phyloP scores from a whole-genome alignment of 2,797 vertebrate species.

The Pitangus sulphuratus region DNA sequence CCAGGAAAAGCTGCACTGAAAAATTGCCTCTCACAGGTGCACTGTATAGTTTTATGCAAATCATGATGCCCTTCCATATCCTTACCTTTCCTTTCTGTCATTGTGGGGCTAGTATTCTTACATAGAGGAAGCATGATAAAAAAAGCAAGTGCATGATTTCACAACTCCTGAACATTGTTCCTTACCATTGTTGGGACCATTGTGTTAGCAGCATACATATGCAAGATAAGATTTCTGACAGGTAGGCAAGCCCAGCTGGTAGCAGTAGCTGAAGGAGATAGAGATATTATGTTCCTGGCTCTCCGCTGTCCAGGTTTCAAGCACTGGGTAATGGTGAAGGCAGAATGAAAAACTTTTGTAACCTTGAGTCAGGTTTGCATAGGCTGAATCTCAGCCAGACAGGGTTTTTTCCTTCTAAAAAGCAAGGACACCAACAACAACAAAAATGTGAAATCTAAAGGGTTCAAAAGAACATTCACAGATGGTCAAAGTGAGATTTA shows the following conservation, averaged over 20 bases:
- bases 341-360: background rate
- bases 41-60: background rate
- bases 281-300: background rate
- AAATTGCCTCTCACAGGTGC: background rate
- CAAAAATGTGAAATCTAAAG: background rate
- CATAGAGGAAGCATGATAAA: fast-evolving
- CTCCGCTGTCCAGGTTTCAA: background rate
- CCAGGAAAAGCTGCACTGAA: background rate
- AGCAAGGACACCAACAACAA: background rate
- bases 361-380: background rate
- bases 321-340: background rate
- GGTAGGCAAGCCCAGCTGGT: background rate
- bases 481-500: background rate
- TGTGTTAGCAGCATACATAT: background rate
- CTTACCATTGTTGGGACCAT: background rate
- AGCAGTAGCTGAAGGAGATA: background rate
- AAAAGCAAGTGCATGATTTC: background rate
- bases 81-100: background rate
- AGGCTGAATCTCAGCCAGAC: background rate
- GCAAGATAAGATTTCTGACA: background rate
- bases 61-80: background rate
- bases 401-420: background rate
- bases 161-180: background rate
- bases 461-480: background rate
- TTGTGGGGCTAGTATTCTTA: background rate